These are phyloP conservation scores for Toxotes chatareus DNA, from an alignment of 2,113 vertebrate species.

Conservation along the genomic window DNA sequence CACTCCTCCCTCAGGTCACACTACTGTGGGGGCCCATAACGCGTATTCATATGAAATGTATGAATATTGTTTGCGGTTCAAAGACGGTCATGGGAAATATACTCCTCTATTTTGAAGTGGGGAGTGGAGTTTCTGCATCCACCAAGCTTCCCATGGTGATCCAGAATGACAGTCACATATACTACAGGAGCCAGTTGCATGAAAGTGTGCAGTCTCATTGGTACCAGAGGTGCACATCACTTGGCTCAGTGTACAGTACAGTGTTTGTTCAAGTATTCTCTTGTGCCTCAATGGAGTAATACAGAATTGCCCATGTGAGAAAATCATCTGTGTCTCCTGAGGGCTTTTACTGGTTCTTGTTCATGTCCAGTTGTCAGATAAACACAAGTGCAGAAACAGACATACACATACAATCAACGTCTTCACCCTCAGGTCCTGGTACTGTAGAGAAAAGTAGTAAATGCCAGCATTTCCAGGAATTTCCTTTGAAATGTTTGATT, in stretches of 20 bases:
- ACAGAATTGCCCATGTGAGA: constrained; percentile 57
- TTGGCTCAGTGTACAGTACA: constrained; percentile 41
- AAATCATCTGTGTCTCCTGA: constrained; percentile 62
- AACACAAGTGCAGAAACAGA: constrained; percentile 27
- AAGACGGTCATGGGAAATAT: constrained; percentile 42
- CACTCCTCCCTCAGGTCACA: constrained; percentile 52
- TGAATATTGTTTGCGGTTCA: constrained; percentile 65
- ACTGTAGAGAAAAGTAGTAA: constrained; percentile 70
- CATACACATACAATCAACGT: constrained; percentile 19
- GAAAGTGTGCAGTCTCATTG: constrained; percentile 16
- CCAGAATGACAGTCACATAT: constrained; percentile 11
- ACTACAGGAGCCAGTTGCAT: constrained; percentile 8
- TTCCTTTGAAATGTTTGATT: constrained; percentile 73
- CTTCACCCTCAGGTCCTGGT: constrained; percentile 56
- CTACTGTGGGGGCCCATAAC: constrained; percentile 11
- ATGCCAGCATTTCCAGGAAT: constrained; percentile 83
- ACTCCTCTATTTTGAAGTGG: not conserved
- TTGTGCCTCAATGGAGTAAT: constrained; percentile 59
- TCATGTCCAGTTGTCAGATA: constrained; percentile 53
- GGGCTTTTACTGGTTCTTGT: constrained; percentile 58
- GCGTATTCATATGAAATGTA: constrained; percentile 62
- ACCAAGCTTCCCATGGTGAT: constrained; percentile 9
- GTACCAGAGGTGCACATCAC: constrained; percentile 46
- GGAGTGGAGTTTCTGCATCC: constrained; percentile 27
- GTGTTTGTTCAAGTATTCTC: constrained; percentile 47